Evolutionary conservation across 2,888 invertebrate genomes (phyloP).

Genomic region (Epistrophe eligans): DNA sequence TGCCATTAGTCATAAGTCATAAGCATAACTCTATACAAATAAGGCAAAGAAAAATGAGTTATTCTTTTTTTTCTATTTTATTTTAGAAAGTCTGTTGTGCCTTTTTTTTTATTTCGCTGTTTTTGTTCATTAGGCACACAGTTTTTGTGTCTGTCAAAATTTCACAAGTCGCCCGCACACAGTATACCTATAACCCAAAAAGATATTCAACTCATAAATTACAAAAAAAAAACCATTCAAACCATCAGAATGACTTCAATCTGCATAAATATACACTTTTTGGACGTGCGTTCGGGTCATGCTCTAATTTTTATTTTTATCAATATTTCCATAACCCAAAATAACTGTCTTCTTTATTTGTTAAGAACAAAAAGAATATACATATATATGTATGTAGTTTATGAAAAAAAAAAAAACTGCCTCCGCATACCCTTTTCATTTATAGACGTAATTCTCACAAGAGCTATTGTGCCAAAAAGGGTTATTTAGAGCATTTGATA

Average conservation of each 20-base stretch:
- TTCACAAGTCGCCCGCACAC: conserved; percentile 33
- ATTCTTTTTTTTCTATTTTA: background rate
- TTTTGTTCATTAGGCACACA: conserved; percentile 37
- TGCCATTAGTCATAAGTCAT: too few species aligned
- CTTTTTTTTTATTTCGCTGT: conserved; percentile 33
- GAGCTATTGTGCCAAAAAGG: conserved; percentile 67
- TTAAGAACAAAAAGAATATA: conserved; percentile 3
- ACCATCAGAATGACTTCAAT: conserved; percentile 43
- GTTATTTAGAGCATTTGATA: conserved; percentile 75
- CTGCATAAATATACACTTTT: conserved; percentile 44
- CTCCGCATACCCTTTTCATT: conserved; percentile 5
- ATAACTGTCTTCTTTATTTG: conserved; percentile 42
- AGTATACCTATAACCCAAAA: conserved; percentile 11
- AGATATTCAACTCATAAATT: conserved; percentile 60
- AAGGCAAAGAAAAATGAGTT: background rate
- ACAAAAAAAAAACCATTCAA: conserved; percentile 47
- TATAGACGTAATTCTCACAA: conserved; percentile 51
- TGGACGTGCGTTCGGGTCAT: conserved; percentile 65
- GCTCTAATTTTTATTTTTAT: conserved; percentile 74
- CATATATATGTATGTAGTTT: background rate
- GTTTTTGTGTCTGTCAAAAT: conserved; percentile 30
- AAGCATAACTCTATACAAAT: too few species aligned
- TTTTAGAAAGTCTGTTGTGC: conserved; percentile 8
- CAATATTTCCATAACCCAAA: conserved; percentile 69
- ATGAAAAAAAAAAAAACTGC: conserved; percentile 10